Evolutionary conservation across 2,797 vertebrate species (phyloP), one percentile per base, ranked within the genome.

Genomic region (Vultur gryphus): DNA sequence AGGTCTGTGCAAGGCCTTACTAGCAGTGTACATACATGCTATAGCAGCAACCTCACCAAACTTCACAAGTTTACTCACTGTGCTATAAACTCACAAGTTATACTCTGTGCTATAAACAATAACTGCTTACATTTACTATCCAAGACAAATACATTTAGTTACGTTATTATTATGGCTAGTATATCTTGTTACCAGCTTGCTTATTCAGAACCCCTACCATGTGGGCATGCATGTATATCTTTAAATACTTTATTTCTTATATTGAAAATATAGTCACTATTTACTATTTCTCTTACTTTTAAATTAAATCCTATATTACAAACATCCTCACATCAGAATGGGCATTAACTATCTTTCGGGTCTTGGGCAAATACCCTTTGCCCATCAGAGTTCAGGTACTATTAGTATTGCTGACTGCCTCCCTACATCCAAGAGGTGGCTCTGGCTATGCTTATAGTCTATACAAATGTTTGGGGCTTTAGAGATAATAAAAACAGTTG

Each of bases 21-120:
- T 5, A 67, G 13, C 9, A 29, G 15, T 1, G 4, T 19, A 54
- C 16, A 12, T 13, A 29, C 13, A 25, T 0, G 0, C 52, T 39
- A 7, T 29, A 31, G 35, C 31, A 84, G 10, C 0, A 1, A n/a
- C 55, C 33, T 61, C 41, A 44, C 24, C 33, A 65, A 54, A 59
- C 12, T 37, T 52, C 16, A 23, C 41, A 54, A 57, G 26, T 57
- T 31, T 73, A 48, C 35, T 51, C 44, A 43, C 55, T 31, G 12
- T 17, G 10, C 28, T 69, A 48, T 54, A 64, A 80, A 57, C 16
- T 37, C 37, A 37, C 37, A 37, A 37, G 37, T 37, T 37, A 37
- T 37, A 37, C 31, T 54, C 55, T 31, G 12, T 17, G 10, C 28
- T 69, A 48, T 54, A 64, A 80, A 57, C 16, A 33, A 13, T 17